A percentile compares a stretch with the other conserved stretches of the same genome.
Evolutionary conservation across 2,888 invertebrate genomes (phyloP).

Genomic region (Thecophora atra): DNA sequence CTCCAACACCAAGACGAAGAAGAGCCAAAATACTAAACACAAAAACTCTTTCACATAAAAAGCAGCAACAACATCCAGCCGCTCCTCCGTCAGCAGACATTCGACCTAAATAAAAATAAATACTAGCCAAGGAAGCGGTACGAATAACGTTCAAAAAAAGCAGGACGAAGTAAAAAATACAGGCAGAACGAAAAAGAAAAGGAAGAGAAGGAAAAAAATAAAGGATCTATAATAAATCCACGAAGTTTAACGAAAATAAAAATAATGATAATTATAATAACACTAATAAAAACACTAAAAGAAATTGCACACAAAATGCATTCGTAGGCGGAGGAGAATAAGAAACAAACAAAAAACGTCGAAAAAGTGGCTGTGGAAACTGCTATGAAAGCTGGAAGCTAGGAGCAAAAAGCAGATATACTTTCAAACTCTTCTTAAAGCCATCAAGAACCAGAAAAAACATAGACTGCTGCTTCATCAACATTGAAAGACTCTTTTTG

Average conservation of each 20-base stretch:
- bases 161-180: constrained; percentile 3
- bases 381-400: too few species aligned
- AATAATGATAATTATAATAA: constrained; percentile 8
- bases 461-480: too few species aligned
- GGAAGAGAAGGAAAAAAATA: constrained; percentile 1
- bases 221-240: too few species aligned
- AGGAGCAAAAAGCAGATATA: neutral
- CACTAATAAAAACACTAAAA: constrained; percentile 2
- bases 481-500: too few species aligned
- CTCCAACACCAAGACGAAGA: neutral
- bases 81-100: constrained; percentile 29
- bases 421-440: too few species aligned
- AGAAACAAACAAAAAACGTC: too few species aligned
- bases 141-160: neutral
- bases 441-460: too few species aligned
- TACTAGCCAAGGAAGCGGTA: constrained; percentile 10
- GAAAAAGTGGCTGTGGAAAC: neutral
- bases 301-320: constrained; percentile 2
- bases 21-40: neutral
- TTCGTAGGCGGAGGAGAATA: too few species aligned
- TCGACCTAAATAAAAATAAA: constrained; percentile 34
- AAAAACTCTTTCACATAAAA: constrained; percentile 10
- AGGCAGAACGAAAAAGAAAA: neutral
- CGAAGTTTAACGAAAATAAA: constrained; percentile 13
- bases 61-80: constrained; percentile 2